Base-by-base conservation (phyloP, 2,113 vertebrate species). In the Nothocercus nigrocapillus region DNA sequence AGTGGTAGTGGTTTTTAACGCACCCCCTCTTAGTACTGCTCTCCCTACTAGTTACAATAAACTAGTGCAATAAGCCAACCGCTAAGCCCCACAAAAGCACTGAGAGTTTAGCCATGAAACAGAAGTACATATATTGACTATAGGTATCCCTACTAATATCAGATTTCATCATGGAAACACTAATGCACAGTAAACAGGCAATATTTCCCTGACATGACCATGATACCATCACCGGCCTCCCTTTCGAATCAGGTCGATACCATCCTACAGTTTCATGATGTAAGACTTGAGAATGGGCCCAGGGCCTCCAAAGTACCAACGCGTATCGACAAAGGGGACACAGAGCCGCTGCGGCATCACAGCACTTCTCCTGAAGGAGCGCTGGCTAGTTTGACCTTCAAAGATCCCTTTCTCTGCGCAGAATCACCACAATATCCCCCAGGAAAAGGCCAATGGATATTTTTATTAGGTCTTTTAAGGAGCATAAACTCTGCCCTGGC, bases 311-410 rank as follows among this genome's bases (percentile, higher is more conserved):
- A n/a, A 67, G 47, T 30, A 49, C 30, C 84, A 8, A 18, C 11
- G 62, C 3, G 17, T 53, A 53, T 36, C 64, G 90, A 7, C 40
- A 62, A 92, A 93, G 83, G 85, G 73, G 94, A 93, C 90, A 61
- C 74, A 13, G 74, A 81, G 73, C 7, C 82, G 40, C 78, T 2
- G 5, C 81, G 82, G 73, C 63, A 2, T 7, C 68, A 8, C 2
- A 0, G 83, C 61, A 0, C 59, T 83, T 2, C 78, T 88, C 42
- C 68, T n/a, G 56, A 32, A 11, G 88, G 13, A 5, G 32, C 40
- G 72, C 44, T 67, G 79, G 40, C 73, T 88, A 85, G 76, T 44
- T 40, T 82, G 93, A 92, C 95, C 85, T 96, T 92, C 88, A 86
- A 82, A 76, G 88, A 78, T 92, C 68, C 25, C 58, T 22, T 84